phyloP scores from a whole-genome alignment of 2,113 vertebrate genomes.

The Oreochromis aureus region DNA sequence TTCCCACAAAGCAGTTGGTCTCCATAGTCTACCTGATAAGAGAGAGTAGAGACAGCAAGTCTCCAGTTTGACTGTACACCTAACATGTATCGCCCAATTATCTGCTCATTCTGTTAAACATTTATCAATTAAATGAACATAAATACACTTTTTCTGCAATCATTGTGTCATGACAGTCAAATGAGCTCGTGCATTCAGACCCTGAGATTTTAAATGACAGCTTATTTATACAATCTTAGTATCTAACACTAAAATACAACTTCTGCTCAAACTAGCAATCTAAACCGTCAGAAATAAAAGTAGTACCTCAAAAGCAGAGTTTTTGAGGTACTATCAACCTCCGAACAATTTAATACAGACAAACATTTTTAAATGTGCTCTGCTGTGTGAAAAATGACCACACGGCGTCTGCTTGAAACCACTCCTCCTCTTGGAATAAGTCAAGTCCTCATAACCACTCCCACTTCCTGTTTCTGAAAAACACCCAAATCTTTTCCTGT shows the following conservation, averaged over 20 bases:
- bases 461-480: neutral
- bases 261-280: neutral
- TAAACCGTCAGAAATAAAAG: neutral
- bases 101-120: neutral
- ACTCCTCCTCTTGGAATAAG: rapidly evolving
- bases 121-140: neutral
- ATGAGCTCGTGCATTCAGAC: neutral
- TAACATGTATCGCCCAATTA: neutral
- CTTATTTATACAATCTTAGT: neutral
- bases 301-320: rapidly evolving
- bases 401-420: rapidly evolving
- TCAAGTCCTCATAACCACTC: neutral
- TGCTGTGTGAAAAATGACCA: neutral
- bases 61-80: neutral
- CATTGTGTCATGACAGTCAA: neutral
- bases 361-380: neutral
- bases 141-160: neutral
- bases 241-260: neutral
- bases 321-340: neutral
- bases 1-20: neutral
- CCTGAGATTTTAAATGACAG: neutral
- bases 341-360: neutral
- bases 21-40: neutral
- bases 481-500: neutral
- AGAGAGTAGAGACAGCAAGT: neutral